Base-by-base conservation (phyloP, 2,888 invertebrate genomes). In the Deilephila porcellus region DNA sequence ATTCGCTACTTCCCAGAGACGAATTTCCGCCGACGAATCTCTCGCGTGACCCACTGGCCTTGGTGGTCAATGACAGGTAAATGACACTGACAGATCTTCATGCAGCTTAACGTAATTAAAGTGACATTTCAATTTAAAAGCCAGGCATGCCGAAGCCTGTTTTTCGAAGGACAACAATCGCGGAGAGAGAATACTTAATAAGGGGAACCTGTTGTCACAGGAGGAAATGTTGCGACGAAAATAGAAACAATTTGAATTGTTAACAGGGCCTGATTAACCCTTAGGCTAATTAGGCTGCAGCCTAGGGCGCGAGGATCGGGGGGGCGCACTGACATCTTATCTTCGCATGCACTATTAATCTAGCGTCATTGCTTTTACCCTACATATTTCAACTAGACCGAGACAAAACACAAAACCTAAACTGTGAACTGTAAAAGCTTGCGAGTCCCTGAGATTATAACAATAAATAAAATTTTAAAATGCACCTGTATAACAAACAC, bases 1-100 rank as follows among this genome's bases (percentile, higher is more conserved):
- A 79, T 76, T 81, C 72, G 53, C 71, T 78, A 76, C 79, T 83
- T 81, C 79, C 79, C 77, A 75, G 73, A 76, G 73, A 72, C 77
- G 79, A 79, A 80, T 82, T 82, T 82, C 81, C 81, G 80, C 74
- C 77, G 75, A 77, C 74, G 74, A 71, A 77, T 70, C 72, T 78
- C 76, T 76, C 76, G 72, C 72, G 75, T 79, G 83, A 75, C 82
- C 82, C 74, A 84, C 74, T 85, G 80, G 76, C 86, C 86, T 84
- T 81, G 82, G 77, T 82, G 37, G 60, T 64, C 37, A 52, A 34
- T 71, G 76, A 76, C 72, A 77, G 70, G 64, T 72, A 76, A 73
- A 73, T 80, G 75, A 77, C 74, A 77, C 64, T 64, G 72, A 76
- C 76, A 64, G 25, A 37, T 25, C 73, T 77, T 52, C 71, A 75